Conservation (phyloP, 2,113 vertebrate species). For the Merops nubicus region DNA sequence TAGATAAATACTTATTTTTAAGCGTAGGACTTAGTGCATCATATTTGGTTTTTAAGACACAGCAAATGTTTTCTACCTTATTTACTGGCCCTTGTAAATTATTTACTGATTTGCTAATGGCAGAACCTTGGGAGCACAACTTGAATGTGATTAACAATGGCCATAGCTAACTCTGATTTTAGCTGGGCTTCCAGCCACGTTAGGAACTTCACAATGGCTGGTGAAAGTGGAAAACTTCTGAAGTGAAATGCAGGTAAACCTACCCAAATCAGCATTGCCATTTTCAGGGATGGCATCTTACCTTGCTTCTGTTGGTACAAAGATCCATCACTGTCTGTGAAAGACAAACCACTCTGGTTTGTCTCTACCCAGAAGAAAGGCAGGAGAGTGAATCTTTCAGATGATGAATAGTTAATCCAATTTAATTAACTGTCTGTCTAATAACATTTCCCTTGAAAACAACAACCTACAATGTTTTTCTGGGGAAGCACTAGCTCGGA, state of each 20-base stretch:
- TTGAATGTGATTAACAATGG: background rate
- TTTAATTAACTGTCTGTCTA: constrained; percentile 15
- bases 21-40: background rate
- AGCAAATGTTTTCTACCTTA: background rate
- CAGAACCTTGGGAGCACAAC: background rate
- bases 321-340: background rate
- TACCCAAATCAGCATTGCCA: background rate
- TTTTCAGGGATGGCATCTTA: background rate
- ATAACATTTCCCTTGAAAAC: constrained; percentile 4
- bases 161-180: background rate
- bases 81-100: background rate
- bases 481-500: background rate
- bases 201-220: background rate
- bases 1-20: background rate
- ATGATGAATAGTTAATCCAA: constrained; percentile 3
- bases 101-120: background rate
- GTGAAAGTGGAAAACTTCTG: background rate
- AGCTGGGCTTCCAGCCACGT: background rate
- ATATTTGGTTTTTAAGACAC: background rate
- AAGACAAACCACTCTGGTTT: background rate
- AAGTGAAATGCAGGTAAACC: background rate
- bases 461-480: background rate
- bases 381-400: background rate
- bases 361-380: background rate
- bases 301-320: background rate